phyloP scores from a whole-genome alignment of 2,888 invertebrate species.

The Entomobrya multifasciata region DNA sequence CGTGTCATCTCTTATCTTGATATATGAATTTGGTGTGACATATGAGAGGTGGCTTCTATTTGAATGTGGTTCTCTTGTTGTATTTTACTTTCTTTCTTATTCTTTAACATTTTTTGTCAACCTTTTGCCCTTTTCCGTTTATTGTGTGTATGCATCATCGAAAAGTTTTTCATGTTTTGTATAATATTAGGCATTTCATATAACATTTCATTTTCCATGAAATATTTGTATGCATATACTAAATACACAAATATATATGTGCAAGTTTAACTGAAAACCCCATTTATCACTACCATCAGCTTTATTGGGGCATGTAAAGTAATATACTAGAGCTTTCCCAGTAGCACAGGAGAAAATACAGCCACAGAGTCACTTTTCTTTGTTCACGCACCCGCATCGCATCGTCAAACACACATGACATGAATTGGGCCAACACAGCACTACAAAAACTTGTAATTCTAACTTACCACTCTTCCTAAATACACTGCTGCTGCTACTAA shows the following conservation, averaged over 20 bases:
- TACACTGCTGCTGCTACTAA: background rate
- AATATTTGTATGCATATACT: background rate
- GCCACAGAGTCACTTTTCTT: background rate
- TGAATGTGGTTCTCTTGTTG: background rate
- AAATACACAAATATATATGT: background rate
- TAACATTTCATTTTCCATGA: background rate
- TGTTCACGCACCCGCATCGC: conserved; percentile 18
- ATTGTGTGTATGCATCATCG: background rate
- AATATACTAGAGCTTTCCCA: conserved; percentile 2
- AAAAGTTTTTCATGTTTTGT: conserved; percentile 15
- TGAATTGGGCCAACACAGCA: background rate
- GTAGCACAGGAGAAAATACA: background rate
- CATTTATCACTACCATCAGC: conserved; percentile 13
- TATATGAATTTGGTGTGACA: conserved; percentile 39
- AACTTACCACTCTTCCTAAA: conserved; percentile 1
- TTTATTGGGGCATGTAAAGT: conserved; percentile 7
- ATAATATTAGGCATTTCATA: conserved; percentile 2
- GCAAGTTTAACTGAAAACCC: background rate
- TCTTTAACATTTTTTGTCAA: background rate
- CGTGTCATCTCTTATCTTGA: conserved; percentile 42
- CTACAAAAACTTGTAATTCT: background rate
- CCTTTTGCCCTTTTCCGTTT: background rate
- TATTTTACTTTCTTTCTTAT: background rate
- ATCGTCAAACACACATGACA: background rate
- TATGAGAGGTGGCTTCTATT: background rate